Conservation (phyloP, 2,797 vertebrate genomes). For the Linurgus olivaceus region DNA sequence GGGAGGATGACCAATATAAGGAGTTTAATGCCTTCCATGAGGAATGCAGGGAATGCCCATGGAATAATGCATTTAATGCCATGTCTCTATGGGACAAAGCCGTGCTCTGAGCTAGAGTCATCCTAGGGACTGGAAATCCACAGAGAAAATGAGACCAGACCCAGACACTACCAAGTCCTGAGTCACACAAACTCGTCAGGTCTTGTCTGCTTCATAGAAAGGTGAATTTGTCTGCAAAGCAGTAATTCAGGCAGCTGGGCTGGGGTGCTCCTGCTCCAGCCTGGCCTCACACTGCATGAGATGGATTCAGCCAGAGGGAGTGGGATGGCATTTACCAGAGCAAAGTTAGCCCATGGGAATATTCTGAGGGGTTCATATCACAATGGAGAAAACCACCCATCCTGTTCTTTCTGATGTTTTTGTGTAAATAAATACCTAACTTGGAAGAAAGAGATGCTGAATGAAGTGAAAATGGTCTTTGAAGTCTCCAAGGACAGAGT, state of each 20-base stretch:
- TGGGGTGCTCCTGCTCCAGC: background rate
- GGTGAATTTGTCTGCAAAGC: background rate
- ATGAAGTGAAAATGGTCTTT: background rate
- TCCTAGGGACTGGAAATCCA: background rate
- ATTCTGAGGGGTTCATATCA: background rate
- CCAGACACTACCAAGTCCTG: background rate
- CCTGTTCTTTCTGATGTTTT: background rate
- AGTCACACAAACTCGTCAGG: background rate
- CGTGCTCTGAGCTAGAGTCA: background rate
- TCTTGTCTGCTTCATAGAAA: background rate
- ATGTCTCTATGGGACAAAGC: fast-evolving
- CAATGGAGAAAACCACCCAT: background rate
- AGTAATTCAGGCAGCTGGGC: background rate
- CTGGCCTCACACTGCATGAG: fast-evolving
- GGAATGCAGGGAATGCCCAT: background rate
- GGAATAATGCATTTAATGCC: background rate
- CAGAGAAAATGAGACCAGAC: background rate
- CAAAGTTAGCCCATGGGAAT: background rate
- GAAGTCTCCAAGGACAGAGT: background rate
- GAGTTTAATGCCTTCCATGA: background rate
- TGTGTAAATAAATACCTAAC: background rate
- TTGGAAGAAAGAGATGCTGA: background rate
- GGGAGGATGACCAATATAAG: background rate
- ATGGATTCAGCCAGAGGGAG: background rate
- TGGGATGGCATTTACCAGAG: background rate